Base-by-base conservation (phyloP, 2,797 vertebrate genomes). In the Leptatherina wallacei region DNA sequence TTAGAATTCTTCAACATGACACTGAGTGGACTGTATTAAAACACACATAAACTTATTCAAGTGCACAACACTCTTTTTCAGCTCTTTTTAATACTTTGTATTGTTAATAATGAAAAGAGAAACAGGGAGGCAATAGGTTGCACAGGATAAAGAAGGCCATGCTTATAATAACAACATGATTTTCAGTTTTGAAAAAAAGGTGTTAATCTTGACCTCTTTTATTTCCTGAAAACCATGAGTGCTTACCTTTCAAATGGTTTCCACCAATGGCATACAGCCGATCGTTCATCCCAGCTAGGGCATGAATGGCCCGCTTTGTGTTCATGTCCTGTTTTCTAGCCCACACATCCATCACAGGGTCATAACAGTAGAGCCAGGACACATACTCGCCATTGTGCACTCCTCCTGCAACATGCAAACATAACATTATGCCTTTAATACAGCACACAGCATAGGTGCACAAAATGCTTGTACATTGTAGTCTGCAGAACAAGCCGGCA, bases 241-340 rank as follows among this genome's bases (percentile, higher is more conserved):
- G 57, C 87, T 93, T 92, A 98, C 98, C 98, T 97, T 99, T 99
- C 94, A 99, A 92, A 94, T 99, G 98, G 93, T 99, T 99, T 91
- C 98, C 98, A 88, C 98, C 98, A 84, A 99, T 99, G 71, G 98
- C 97, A 69, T 99, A 99, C 69, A 99, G 95, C 80, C 98, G 97
- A 84, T 99, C 98, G 73, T 97, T 99, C 97, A 99, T 98, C 82
- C 97, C 98, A 75, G 98, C 97, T 85, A 99, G 93, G 72, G 96
- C 95, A 78, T 99, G 98, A 93, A 99, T 99, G 40, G 98, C 98
- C 1, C 98, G 94, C 90, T 99, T 99, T 81, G 98, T 99, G 96
- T 99, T 99, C 98, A 99, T 99, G 88, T 99, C 98, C 92, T 99
- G 98, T 91, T 99, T 99, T 81, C 97, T 93, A 83, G 97, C 96